Evolutionary conservation across 2,113 vertebrate genomes (phyloP).

Genomic region (Sturnus vulgaris): DNA sequence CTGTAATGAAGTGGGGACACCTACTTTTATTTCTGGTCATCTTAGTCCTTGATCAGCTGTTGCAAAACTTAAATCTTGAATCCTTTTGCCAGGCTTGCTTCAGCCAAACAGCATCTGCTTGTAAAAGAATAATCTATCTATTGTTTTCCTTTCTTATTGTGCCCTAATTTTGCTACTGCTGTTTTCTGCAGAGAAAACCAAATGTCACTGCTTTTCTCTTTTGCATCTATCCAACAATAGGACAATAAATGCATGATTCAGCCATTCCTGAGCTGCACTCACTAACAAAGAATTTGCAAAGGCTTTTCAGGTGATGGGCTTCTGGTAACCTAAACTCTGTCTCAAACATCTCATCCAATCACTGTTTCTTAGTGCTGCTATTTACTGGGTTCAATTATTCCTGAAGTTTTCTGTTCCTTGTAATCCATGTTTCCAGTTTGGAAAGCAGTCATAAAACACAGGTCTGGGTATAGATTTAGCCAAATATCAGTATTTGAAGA

Average conservation of each 20-base stretch:
- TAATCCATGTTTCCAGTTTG: not conserved
- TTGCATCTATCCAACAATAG: not conserved
- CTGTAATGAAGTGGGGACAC: not conserved
- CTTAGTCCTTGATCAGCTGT: not conserved
- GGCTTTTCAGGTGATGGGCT: not conserved
- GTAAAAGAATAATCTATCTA: not conserved
- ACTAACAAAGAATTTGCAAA: not conserved
- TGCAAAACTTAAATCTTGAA: not conserved
- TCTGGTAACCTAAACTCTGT: not conserved
- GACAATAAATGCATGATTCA: not conserved
- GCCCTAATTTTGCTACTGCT: not conserved
- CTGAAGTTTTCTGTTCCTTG: not conserved
- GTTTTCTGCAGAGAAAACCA: not conserved
- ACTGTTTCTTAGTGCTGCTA: not conserved
- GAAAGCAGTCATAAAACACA: not conserved
- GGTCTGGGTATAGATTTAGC: not conserved
- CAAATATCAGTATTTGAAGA: not conserved
- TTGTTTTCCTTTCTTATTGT: not conserved
- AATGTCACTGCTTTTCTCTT: not conserved
- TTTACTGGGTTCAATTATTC: not conserved
- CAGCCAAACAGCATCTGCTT: not conserved
- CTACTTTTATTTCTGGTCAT: not conserved
- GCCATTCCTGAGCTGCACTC: not conserved
- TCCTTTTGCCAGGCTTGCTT: not conserved
- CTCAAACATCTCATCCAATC: not conserved